Percentiles rank a stretch among this genome's conserved stretches.
phyloP scores from a whole-genome alignment of 1,140 invertebrate genomes.

The Onthophagus taurus region DNA sequence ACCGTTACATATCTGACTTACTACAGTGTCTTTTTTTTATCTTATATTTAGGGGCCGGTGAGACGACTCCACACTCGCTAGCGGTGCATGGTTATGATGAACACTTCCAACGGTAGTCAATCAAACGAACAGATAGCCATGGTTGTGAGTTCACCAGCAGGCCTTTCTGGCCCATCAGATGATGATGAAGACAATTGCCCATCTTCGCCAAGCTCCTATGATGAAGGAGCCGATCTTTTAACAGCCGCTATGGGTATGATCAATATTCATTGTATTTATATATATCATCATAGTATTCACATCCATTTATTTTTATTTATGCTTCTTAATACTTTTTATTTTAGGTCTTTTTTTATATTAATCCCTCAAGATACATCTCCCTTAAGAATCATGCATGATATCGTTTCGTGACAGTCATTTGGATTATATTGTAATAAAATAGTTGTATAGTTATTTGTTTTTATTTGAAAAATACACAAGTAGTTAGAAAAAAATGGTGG shows the following conservation, averaged over 20 bases:
- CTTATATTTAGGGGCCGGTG: slow-evolving; percentile 19
- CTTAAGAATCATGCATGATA: no score
- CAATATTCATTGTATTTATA: no score
- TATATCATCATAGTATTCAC: no score
- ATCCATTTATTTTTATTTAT: no score
- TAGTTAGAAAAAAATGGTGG: no score
- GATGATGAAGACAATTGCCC: slow-evolving; percentile 69
- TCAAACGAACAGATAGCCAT: slow-evolving; percentile 36
- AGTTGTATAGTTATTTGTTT: no score
- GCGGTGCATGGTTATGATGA: slow-evolving; percentile 43
- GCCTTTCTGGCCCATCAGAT: slow-evolving; percentile 55
- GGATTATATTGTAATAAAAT: no score
- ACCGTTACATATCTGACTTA: not conserved
- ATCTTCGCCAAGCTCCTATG: slow-evolving; percentile 62
- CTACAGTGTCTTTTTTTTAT: not conserved
- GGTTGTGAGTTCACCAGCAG: slow-evolving; percentile 34
- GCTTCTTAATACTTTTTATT: no score
- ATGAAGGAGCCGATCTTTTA: slow-evolving; percentile 65
- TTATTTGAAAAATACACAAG: no score
- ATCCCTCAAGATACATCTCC: no score
- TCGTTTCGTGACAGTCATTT: no score
- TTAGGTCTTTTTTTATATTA: no score
- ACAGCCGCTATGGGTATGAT: slow-evolving; percentile 74
- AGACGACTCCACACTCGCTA: slow-evolving; percentile 26
- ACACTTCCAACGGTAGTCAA: slow-evolving; percentile 50